Evolutionary conservation across 2,797 vertebrate species (phyloP), one percentile per base, ranked within the genome.

Genomic region (Anolis apletophallus): DNA sequence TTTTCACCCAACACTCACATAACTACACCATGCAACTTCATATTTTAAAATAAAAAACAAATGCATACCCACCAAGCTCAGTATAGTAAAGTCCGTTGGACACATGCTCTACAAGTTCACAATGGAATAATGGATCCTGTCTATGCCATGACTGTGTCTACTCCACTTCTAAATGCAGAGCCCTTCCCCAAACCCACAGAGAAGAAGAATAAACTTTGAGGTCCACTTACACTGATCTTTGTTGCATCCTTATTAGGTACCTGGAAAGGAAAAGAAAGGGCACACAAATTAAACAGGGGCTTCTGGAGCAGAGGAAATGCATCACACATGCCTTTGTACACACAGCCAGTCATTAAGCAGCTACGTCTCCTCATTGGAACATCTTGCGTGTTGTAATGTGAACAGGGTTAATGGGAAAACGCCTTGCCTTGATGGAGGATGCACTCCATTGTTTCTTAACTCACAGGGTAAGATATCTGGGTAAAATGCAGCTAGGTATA

Each of bases 181-280:
- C n/a, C 74, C 36, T 23, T 1, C 54, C 36, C n/a, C 67, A 72
- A 29, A 50, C 89, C 80, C 86, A 84, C 81, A 90, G 54, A 86
- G 75, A 89, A 87, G 52, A 40, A 76, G 85, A 64, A 90, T 55
- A 8, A n/a, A 68, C 57, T 79, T 61, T 1, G 23, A 90, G 76
- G 85, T 83, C 86, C 94, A 98, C 98, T 98, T 97, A 99, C 98
- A 64, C 98, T 99, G 95, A 99, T 99, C 96, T 99, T 99, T 67
- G 98, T 98, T 88, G 98, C 98, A 91, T 98, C 98, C 93, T 97
- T 97, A 91, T 91, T 97, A 55, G 96, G 94, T 85, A 97, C 97
- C 98, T 99, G 93, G 79, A 97, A 88, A 96, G 78, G 96, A 64
- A 97, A 92, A 93, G 59, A 84, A 81, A 68, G 68, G 0, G 85